phyloP scores from a whole-genome alignment of 2,888 invertebrate species.

The Synergus umbraculus region DNA sequence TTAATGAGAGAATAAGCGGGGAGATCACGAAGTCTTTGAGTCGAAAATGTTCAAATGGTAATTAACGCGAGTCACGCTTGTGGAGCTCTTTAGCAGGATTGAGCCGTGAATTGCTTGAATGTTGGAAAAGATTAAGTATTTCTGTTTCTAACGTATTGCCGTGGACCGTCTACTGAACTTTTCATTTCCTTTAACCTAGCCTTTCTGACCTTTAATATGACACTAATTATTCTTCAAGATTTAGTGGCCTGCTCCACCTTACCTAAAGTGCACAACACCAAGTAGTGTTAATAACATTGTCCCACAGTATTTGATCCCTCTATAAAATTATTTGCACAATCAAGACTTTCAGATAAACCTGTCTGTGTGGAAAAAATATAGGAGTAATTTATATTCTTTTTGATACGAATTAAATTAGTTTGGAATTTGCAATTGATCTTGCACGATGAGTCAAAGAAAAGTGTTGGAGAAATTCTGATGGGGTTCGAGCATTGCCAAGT shows the following conservation, averaged over 20 bases:
- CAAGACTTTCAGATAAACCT: not conserved
- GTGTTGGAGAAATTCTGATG: conserved; percentile 1
- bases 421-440: not conserved
- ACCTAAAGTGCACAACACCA: conserved; percentile 15
- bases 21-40: conserved; percentile 34
- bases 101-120: conserved; percentile 32
- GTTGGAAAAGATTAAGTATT: conserved; percentile 5
- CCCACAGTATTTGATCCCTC: not conserved
- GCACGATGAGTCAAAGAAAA: not conserved
- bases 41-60: conserved; percentile 48
- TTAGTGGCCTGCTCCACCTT: conserved; percentile 32
- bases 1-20: conserved; percentile 52
- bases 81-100: conserved; percentile 42
- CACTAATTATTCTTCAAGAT: conserved; percentile 36
- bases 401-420: not conserved
- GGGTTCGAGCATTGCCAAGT: not conserved
- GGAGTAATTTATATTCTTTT: too few relatives aligned
- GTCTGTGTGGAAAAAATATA: not conserved
- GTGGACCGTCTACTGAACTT: conserved; percentile 38
- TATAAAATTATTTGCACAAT: not conserved
- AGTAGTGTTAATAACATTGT: conserved; percentile 14
- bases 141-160: conserved; percentile 2
- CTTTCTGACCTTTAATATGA: conserved; percentile 39
- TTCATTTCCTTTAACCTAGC: conserved; percentile 32
- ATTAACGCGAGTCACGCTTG: conserved; percentile 53